These are phyloP conservation scores for Dugesia japonica DNA, from an alignment of 2,888 invertebrate species.

Conservation along the genomic window DNA sequence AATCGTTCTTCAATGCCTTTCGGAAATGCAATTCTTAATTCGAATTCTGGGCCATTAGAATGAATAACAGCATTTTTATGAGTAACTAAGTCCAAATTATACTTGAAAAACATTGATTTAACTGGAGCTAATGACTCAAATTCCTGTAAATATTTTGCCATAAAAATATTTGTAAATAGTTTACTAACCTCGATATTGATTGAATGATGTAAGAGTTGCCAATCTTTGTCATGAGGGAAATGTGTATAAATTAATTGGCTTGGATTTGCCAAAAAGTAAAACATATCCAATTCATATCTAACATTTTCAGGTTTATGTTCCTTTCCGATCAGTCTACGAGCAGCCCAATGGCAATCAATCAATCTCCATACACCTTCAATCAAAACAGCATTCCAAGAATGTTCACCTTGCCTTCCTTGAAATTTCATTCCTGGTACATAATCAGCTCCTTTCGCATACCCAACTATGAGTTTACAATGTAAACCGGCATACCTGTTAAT, in stretches of 20 bases:
- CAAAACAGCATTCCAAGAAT: conserved; percentile 25
- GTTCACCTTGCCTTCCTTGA: conserved; percentile 9
- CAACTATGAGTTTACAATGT: conserved; percentile 22
- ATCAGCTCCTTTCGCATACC: conserved; percentile 29
- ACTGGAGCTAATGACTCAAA: conserved; percentile 48
- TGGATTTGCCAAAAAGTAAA: conserved; percentile 22
- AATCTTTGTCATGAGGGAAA: conserved; percentile 25
- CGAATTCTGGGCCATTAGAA: conserved; percentile 40
- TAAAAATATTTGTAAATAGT: no score
- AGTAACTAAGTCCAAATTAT: conserved; percentile 45
- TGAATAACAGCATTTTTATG: conserved; percentile 45
- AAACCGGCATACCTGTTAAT: conserved; percentile 20
- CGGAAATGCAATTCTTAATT: conserved; percentile 4
- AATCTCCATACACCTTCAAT: conserved; percentile 21
- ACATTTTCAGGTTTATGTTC: background rate
- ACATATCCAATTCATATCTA: conserved; percentile 28
- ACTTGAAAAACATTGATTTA: conserved; percentile 48
- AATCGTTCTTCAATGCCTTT: background rate
- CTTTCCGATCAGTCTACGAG: conserved; percentile 24
- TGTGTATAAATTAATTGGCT: conserved; percentile 22
- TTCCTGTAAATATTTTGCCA: conserved; percentile 38
- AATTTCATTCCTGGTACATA: conserved; percentile 27
- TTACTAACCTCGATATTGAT: conserved; percentile 20
- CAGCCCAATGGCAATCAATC: conserved; percentile 27
- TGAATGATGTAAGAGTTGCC: conserved; percentile 17